A percentile compares a stretch with the other conserved stretches of the same genome.
Evolutionary conservation across 2,797 vertebrate genomes (phyloP).

Genomic region (Microctenopoma stevenorrisi): DNA sequence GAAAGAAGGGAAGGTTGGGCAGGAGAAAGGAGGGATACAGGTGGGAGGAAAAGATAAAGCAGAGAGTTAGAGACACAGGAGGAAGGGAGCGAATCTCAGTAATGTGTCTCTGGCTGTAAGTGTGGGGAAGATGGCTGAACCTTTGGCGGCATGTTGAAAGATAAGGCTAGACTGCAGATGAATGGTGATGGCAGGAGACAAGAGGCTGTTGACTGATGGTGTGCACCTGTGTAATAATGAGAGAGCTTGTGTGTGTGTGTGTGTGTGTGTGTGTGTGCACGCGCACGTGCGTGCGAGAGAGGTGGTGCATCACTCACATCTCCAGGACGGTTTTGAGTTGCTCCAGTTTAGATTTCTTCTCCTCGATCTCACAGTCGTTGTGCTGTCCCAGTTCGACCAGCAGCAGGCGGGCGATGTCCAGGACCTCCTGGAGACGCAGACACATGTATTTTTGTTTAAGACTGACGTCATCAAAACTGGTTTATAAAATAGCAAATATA

Average conservation of each 20-base stretch:
- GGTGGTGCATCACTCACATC: conserved; percentile 87
- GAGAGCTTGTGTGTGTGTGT: not conserved
- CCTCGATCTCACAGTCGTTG: conserved; percentile 92
- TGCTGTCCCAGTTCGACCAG: conserved; percentile 90
- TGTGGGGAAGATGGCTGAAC: conserved; percentile 21
- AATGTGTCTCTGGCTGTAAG: conserved; percentile 44
- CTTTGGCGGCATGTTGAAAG: conserved; percentile 13
- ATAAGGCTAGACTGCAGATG: conserved; percentile 25
- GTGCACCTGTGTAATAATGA: conserved; percentile 2
- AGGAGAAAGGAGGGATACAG: conserved; percentile 40
- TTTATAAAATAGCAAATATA: not conserved
- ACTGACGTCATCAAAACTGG: not conserved
- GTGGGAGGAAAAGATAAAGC: conserved; percentile 56
- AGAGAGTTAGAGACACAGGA: conserved; percentile 67
- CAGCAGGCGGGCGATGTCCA: conserved; percentile 94
- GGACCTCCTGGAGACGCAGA: conserved; percentile 88
- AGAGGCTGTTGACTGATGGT: not conserved
- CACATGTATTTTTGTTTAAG: not conserved
- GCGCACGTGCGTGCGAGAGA: not conserved
- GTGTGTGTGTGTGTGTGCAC: not conserved
- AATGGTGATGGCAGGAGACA: conserved; percentile 19
- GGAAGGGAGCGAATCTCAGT: conserved; percentile 39
- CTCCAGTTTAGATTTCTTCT: conserved; percentile 95
- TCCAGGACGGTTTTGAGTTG: conserved; percentile 97
- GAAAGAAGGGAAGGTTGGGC: conserved; percentile 55